Evolutionary conservation across 2,113 vertebrate species (phyloP).

Genomic region (Chunga burmeisteri): DNA sequence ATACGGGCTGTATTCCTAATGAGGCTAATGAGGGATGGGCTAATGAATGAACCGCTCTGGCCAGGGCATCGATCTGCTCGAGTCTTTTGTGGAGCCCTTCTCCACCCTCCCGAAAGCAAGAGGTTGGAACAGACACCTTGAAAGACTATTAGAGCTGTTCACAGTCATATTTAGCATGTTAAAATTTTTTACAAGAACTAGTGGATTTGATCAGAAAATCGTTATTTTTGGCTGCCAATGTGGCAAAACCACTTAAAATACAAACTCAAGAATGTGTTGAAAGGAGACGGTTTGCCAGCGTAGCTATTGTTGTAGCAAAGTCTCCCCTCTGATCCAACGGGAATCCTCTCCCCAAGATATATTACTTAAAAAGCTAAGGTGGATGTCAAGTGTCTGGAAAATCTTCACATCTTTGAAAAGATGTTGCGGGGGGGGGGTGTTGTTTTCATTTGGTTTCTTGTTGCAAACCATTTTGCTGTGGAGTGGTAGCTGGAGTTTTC

Average conservation of each 20-base stretch:
- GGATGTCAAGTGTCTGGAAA: background rate
- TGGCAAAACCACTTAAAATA: constrained; percentile 54
- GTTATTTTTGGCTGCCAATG: constrained; percentile 44
- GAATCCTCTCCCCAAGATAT: background rate
- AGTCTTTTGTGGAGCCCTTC: background rate
- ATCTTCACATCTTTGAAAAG: background rate
- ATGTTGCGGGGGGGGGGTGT: background rate
- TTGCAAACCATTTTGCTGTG: background rate
- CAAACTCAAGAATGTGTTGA: constrained; percentile 33
- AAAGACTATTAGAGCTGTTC: background rate
- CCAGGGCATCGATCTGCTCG: background rate
- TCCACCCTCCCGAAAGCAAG: background rate
- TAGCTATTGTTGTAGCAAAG: constrained; percentile 39
- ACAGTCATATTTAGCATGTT: background rate
- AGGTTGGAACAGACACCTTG: background rate
- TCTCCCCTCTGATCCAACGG: background rate
- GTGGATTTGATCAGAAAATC: constrained; percentile 54
- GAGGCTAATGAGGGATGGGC: background rate
- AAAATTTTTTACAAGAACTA: constrained; percentile 28
- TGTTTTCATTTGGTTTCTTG: background rate
- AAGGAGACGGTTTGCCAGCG: background rate
- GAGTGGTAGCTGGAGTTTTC: background rate
- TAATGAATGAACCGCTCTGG: background rate
- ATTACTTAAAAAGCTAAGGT: background rate
- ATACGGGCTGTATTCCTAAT: background rate